phyloP scores from a whole-genome alignment of 2,113 vertebrate species.

The Nannobrachium achirus region DNA sequence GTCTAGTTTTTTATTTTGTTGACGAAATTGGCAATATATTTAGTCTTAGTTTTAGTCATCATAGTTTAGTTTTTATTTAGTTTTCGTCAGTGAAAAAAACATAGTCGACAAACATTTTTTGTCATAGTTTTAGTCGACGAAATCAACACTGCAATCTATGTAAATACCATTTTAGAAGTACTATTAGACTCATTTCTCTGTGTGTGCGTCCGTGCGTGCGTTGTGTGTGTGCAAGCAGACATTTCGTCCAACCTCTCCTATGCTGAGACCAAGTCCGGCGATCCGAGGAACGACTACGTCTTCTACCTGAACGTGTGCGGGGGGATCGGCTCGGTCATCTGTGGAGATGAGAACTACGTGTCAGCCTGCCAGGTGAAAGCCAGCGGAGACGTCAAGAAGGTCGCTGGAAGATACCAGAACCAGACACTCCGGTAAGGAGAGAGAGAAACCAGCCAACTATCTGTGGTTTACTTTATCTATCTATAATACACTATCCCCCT shows the following conservation, averaged over 20 bases:
- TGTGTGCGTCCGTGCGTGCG: not conserved
- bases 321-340: constrained; percentile 46
- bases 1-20: no score
- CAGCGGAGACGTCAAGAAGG: constrained; percentile 53
- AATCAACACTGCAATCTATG: no score
- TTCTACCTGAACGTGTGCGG: constrained; percentile 92
- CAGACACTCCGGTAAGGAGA: constrained; percentile 87
- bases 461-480: not conserved
- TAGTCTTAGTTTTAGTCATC: no score
- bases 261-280: constrained; percentile 57
- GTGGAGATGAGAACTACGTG: constrained; percentile 27
- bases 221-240: constrained; percentile 22
- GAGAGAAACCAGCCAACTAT: not conserved
- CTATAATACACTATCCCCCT: not conserved
- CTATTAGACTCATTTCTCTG: not conserved
- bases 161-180: no score
- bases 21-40: no score
- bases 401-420: constrained; percentile 85
- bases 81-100: no score
- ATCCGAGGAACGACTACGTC: constrained; percentile 76
- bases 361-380: constrained; percentile 88
- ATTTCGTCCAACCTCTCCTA: constrained; percentile 28
- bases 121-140: no score
- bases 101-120: no score
- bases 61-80: no score